Evolutionary conservation across 2,797 vertebrate genomes (phyloP), one percentile per base, ranked within the genome.

Genomic region (Labeo calbasu): DNA sequence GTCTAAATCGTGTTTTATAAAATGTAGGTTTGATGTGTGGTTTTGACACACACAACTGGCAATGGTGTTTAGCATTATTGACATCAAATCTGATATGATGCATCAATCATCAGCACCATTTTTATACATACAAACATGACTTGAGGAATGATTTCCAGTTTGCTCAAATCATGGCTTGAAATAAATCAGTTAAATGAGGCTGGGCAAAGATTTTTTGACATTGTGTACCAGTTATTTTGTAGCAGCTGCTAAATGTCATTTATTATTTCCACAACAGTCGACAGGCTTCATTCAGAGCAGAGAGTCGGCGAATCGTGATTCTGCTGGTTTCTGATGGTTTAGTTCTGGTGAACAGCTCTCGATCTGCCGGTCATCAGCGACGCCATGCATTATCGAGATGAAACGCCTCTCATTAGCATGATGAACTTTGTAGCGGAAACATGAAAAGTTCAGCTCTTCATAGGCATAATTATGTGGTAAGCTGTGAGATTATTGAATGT

Each of bases 401-500:
- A 89, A 83, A 83, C 19, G 66, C 86, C 63, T 57, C 85, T 57
- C 77, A 85, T 88, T 88, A 71, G 76, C 63, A 63, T 87, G 8
- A 86, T 91, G 88, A 87, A 87, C 57, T 89, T 91, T 86, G 88
- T 61, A 87, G 89, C 66, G 69, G 68, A 85, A 79, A 72, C 82
- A 87, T 21, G 82, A 90, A 90, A 84, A 84, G 87, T 81, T 88
- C 77, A 86, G 61, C 81, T 86, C 51, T 57, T 89, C 88, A 92
- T 85, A 73, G 77, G 83, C 91, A 87, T 91, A 93, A 93, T 94
- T 91, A 92, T 87, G 84, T 88, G 25, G 70, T 88, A 87, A 84
- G 85, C 86, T 90, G 91, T 86, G 88, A 91, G 90, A 94, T 92
- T 93, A 92, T 92, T 91, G 90, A 88, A 91, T 89, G 92, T 90